Evolutionary conservation across 2,888 invertebrate genomes (phyloP).

Genomic region (Oscheius myriophilus): DNA sequence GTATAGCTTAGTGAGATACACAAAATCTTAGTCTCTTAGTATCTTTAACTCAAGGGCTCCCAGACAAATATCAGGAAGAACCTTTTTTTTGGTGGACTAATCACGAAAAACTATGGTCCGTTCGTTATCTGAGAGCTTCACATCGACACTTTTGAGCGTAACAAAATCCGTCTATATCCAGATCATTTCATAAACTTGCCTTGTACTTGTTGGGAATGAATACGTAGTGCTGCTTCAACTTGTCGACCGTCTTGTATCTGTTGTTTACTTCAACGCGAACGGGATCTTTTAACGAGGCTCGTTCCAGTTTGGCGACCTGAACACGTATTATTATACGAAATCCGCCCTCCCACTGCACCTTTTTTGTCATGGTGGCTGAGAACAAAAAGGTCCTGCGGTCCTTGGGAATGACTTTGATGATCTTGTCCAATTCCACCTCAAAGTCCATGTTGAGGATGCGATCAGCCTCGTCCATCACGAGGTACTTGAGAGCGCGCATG

Average conservation of each 20-base stretch:
- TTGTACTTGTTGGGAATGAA: constrained; percentile 96
- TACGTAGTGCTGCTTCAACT: constrained; percentile 90
- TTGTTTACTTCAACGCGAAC: constrained; percentile 89
- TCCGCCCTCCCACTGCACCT: constrained; percentile 64
- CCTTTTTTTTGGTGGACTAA: too few species aligned
- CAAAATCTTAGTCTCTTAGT: too few species aligned
- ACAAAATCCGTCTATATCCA: too few species aligned
- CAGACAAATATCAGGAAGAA: too few species aligned
- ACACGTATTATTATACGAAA: constrained; percentile 2
- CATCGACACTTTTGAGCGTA: too few species aligned
- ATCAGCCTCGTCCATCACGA: constrained; percentile 98
- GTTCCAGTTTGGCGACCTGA: constrained; percentile 86
- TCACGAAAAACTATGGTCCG: too few species aligned
- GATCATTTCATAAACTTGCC: too few species aligned
- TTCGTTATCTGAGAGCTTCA: too few species aligned
- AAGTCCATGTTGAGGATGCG: constrained; percentile 99
- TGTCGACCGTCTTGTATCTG: constrained; percentile 97
- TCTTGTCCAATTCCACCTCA: constrained; percentile 90
- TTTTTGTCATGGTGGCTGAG: constrained; percentile 97
- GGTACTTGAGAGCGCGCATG: constrained; percentile 82
- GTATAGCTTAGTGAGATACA: too few species aligned
- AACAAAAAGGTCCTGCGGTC: constrained; percentile 92
- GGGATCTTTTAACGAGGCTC: constrained; percentile 91
- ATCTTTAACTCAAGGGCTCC: too few species aligned
- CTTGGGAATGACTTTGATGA: constrained; percentile 87